Conservation (phyloP, 2,797 vertebrate genomes). For the Remorina albescens region DNA sequence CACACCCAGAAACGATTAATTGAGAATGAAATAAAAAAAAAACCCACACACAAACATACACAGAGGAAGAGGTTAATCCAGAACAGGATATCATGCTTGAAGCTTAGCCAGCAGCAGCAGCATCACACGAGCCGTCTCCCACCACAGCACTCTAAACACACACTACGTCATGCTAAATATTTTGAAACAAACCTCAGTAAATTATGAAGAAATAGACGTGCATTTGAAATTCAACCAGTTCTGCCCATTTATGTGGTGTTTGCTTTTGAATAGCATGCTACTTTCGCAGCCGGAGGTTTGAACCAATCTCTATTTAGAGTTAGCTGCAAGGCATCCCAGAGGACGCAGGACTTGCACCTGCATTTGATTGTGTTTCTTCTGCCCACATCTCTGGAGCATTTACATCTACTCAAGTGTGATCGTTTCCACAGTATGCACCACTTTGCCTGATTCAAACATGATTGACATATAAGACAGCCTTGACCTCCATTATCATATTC, state of each 20-base stretch:
- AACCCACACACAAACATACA: no score
- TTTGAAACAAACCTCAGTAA: neutral
- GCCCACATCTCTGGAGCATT: conserved; percentile 64
- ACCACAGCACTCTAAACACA: neutral
- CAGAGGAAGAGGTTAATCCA: no score
- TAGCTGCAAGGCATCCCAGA: conserved; percentile 53
- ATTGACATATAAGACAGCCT: conserved; percentile 51
- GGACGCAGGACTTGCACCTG: conserved; percentile 50
- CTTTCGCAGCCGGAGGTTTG: conserved; percentile 49
- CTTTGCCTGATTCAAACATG: conserved; percentile 58
- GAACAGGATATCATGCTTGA: neutral
- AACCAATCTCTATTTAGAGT: conserved; percentile 54
- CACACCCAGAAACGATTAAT: no score
- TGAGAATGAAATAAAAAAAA: no score
- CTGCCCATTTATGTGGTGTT: conserved; percentile 6
- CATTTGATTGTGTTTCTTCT: conserved; percentile 67
- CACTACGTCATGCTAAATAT: neutral
- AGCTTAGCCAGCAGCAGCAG: neutral
- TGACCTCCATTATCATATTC: conserved; percentile 76
- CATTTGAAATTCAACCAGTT: neutral
- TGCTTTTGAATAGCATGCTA: conserved; percentile 31
- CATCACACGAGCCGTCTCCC: neutral
- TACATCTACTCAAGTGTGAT: conserved; percentile 60
- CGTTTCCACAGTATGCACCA: conserved; percentile 49
- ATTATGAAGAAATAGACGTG: neutral